A percentile compares a stretch with the other conserved stretches of the same genome.
phyloP scores from a whole-genome alignment of 2,888 invertebrate genomes.

The Stenichneumon culpator region DNA sequence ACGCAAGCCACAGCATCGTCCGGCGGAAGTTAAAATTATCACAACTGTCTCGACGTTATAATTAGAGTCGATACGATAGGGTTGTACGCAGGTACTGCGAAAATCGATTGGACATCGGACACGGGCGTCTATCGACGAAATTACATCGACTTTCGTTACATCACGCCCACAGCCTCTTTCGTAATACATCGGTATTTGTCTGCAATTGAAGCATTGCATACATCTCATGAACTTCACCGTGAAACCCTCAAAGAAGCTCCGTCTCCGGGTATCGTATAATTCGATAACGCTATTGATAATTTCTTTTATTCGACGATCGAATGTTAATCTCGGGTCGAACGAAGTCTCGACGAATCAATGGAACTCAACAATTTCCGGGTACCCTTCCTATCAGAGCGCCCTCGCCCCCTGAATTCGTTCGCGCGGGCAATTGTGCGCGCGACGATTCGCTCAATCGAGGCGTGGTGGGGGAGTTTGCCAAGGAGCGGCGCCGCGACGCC shows the following conservation, averaged over 20 bases:
- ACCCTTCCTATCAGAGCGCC: background rate
- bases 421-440: constrained; percentile 13
- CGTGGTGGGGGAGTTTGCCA: background rate
- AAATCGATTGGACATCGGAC: constrained; percentile 49
- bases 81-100: constrained; percentile 10
- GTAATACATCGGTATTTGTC: constrained; percentile 33
- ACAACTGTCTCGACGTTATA: constrained; percentile 51
- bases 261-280: background rate
- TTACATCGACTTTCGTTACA: constrained; percentile 58
- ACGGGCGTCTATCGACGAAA: constrained; percentile 48
- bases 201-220: constrained; percentile 18
- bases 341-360: constrained; percentile 14
- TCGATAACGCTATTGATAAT: background rate
- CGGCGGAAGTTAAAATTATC: constrained; percentile 49
- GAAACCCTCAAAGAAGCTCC: background rate
- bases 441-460: background rate
- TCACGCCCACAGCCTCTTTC: constrained; percentile 48
- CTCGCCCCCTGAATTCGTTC: background rate
- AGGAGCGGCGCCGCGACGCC: constrained; percentile 42
- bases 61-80: constrained; percentile 63
- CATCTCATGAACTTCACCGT: background rate
- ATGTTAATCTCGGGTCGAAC: background rate
- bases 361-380: background rate
- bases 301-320: background rate
- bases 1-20: background rate